Evolutionary conservation across 1,140 invertebrate genomes (phyloP), one percentile per base, ranked within the genome.

Genomic region (Listronotus oregonensis): DNA sequence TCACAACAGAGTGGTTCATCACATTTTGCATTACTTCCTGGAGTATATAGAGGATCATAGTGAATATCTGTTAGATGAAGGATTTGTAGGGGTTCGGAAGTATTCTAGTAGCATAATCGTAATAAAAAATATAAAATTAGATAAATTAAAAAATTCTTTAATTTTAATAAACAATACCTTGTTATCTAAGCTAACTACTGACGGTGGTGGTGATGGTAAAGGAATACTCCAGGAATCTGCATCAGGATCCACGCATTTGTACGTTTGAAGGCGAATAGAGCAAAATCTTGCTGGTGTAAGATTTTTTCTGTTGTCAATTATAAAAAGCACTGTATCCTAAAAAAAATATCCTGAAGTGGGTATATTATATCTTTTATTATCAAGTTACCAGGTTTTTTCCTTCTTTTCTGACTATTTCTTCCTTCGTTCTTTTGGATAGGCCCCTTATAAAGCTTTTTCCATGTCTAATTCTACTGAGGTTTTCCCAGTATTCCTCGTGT

Each of bases 11-110:
- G 80, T 6, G 90, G 90, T 69, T 91, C 86, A 4, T 80, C 81
- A 73, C 94, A 96, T 3, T 83, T 73, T 3, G 90, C 85, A 47
- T 89, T 86, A 0, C 86, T 82, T 11, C 85, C 84, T 0, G 82
- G 76, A 58, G 84, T 78, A 73, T 96, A 96, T 6, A 84, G 73
- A 0, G 87, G 85, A 77, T 95, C 93, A 56, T 90, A 86, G 76
- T 96, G 94, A 42, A 92, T 85, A 75, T 96, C 94, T 0, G 89
- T 87, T 43, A 95, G 75, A 37, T 95, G 89, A 9, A 92, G 80
- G 17, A 94, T 81, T 72, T 86, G 83, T 0, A 85, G 15, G 9
- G 56, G 54, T 52, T 75, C 49, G 8, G 49, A 46, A 21, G 32
- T 4, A 27, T 55, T 46, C 55, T 64, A 46, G 55, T 54, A 61